These are phyloP conservation scores for Scarus forsteni DNA, from an alignment of 2,797 vertebrate genomes.

Conservation along the genomic window DNA sequence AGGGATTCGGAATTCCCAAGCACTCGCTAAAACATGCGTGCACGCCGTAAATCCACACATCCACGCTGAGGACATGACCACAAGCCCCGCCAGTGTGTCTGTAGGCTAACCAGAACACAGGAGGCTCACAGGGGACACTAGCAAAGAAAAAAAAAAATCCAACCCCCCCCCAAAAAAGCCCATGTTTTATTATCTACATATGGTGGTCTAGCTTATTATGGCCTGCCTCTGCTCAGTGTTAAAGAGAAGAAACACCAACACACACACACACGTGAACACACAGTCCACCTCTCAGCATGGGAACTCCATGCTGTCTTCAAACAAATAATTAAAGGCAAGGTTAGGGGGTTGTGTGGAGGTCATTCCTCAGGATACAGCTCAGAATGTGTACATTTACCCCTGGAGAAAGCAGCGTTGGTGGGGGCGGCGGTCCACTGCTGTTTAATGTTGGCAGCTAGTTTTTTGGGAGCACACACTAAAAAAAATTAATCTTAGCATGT, in stretches of 20 bases:
- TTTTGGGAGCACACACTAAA: conserved; percentile 38
- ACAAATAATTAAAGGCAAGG: conserved; percentile 99
- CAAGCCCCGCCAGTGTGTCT: conserved; percentile 70
- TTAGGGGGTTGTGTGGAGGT: conserved; percentile 95
- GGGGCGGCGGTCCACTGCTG: conserved; percentile 62
- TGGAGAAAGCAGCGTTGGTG: conserved; percentile 69
- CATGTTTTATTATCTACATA: conserved; percentile 96
- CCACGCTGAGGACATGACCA: conserved; percentile 65
- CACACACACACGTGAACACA: conserved; percentile 73
- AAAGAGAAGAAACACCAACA: conserved; percentile 74
- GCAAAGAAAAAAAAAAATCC: conserved; percentile 54
- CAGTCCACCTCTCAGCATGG: conserved; percentile 88
- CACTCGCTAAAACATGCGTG: conserved; percentile 66
- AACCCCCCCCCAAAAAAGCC: conserved; percentile 64
- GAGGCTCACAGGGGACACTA: conserved; percentile 69
- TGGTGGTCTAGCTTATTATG: conserved; percentile 92
- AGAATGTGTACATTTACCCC: conserved; percentile 94
- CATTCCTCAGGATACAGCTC: conserved; percentile 95
- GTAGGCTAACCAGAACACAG: conserved; percentile 70
- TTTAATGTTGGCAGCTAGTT: conserved; percentile 83
- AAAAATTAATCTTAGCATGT: no score
- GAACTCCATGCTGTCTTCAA: conserved; percentile 99
- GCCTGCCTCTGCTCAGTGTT: conserved; percentile 84
- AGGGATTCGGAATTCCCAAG: conserved; percentile 68
- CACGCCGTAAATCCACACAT: conserved; percentile 66